A percentile compares a stretch with the other conserved stretches of the same genome.
phyloP scores from a whole-genome alignment of 2,113 vertebrate species.

The Sinocyclocheilus anophthalmus region DNA sequence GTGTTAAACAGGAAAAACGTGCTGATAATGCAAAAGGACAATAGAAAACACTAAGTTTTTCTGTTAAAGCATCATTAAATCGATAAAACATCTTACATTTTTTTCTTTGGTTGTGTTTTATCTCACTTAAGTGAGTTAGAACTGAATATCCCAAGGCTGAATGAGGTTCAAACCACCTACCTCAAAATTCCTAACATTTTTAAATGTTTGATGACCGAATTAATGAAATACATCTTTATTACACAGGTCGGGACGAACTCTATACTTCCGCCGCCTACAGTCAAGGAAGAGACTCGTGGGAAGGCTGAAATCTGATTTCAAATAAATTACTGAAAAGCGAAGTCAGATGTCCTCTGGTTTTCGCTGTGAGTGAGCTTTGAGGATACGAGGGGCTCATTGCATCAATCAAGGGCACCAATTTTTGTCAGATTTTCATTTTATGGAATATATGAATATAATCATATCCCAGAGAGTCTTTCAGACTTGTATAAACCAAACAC shows the following conservation, averaged over 20 bases:
- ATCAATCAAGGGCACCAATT: not conserved
- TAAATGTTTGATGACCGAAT: not conserved
- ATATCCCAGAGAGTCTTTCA: not conserved
- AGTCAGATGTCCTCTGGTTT: not conserved
- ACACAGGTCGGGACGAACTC: not conserved
- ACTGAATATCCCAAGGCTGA: not conserved
- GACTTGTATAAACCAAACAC: not conserved
- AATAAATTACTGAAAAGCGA: not conserved
- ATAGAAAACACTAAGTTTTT: no score
- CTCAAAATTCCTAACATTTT: not conserved
- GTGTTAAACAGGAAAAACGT: no score
- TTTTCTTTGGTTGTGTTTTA: not conserved
- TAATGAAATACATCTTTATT: not conserved
- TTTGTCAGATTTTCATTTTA: constrained; percentile 16
- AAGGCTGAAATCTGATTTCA: not conserved
- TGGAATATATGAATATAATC: constrained; percentile 14
- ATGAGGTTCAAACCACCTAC: not conserved
- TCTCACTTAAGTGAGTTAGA: not conserved
- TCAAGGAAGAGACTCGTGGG: not conserved
- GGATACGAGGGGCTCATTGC: not conserved
- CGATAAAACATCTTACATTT: not conserved
- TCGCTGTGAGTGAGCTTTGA: not conserved
- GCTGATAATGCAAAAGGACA: no score
- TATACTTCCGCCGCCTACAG: no score
- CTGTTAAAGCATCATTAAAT: no score